Base-by-base conservation (phyloP, 1,140 invertebrate genomes). In the Drosophila takahashii region DNA sequence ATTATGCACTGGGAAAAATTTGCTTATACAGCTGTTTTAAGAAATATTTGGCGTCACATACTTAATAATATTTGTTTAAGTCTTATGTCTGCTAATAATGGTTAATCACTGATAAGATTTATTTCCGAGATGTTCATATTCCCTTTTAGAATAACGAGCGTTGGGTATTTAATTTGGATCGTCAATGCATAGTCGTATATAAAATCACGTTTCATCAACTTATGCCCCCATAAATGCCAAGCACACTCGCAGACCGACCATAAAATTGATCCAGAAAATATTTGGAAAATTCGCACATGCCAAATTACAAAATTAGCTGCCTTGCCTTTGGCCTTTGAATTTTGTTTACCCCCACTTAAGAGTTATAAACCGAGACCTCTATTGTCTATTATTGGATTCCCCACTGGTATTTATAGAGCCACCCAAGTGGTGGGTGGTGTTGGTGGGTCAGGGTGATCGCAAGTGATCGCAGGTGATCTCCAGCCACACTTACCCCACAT, bases 401-500 rank as follows among this genome's bases (percentile, higher is more conserved):
- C 60, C 59, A 44, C 56, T 62, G 52, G 48, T 81, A 81, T 81
- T 72, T 61, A 81, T 80, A 76, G 77, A 67, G 34, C 57, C 51
- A 47, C 26, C 11, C 7, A 16, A n/a, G 37, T 6, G 22, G 13
- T 32, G 27, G 47, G 27, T 29, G 45, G 6, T 15, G 56, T 42
- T 22, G 48, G 51, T 37, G 37, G 42, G 44, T 32, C 37, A 22
- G 18, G 22, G 8, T 26, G 27, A 4, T 50, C 26, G 32, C 29
- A 1, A 32, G 42, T 15, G 53, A n/a, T 47, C 27, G 29, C 29
- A 7, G 7, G 54, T 18, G 41, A 36, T 44, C 37, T 22, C 18
- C 39, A 22, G 52, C 36, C 72, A 51, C 64, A 91, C 90, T 91
- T 90, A 91, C 90, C 89, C 81, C 81, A 73, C 85, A 91, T 78